phyloP scores from a whole-genome alignment of 2,888 invertebrate genomes.

The Drosophila paranaensis region DNA sequence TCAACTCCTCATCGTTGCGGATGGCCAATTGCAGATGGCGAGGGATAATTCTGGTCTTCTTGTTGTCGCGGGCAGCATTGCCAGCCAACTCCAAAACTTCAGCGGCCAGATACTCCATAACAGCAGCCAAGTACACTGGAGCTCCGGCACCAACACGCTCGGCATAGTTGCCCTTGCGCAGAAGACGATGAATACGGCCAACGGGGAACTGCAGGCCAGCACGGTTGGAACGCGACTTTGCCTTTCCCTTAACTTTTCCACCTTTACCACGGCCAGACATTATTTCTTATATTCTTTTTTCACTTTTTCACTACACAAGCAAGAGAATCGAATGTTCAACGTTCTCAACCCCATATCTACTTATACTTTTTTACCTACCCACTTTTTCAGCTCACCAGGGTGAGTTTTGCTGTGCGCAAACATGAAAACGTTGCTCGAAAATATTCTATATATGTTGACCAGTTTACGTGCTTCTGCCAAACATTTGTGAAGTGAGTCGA shows the following conservation, averaged over 20 bases:
- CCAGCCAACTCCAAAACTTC: no score
- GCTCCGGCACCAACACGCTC: no score
- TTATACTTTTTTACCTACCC: constrained; percentile 13
- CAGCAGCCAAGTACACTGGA: no score
- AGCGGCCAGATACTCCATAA: no score
- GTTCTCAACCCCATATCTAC: background rate
- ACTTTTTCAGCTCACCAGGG: constrained; percentile 17
- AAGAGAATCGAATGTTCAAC: constrained; percentile 11
- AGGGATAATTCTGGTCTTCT: constrained; percentile 90
- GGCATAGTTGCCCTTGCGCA: no score
- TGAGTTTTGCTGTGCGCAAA: constrained; percentile 1
- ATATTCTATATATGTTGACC: constrained; percentile 27
- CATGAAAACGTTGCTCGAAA: constrained; percentile 28
- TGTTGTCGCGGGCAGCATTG: constrained; percentile 89
- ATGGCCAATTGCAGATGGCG: constrained; percentile 93
- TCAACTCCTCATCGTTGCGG: constrained; percentile 93
- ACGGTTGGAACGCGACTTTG: constrained; percentile 86
- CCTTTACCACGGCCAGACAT: constrained; percentile 84
- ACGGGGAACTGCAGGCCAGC: constrained; percentile 87
- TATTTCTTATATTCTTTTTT: constrained; percentile 43
- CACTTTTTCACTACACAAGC: constrained; percentile 15
- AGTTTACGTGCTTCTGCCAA: background rate
- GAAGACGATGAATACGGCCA: no score
- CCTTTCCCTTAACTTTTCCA: constrained; percentile 84
- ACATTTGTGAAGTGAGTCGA: constrained; percentile 15